Conservation (phyloP, 2,113 vertebrate genomes). For the Limnothrissa miodon region DNA sequence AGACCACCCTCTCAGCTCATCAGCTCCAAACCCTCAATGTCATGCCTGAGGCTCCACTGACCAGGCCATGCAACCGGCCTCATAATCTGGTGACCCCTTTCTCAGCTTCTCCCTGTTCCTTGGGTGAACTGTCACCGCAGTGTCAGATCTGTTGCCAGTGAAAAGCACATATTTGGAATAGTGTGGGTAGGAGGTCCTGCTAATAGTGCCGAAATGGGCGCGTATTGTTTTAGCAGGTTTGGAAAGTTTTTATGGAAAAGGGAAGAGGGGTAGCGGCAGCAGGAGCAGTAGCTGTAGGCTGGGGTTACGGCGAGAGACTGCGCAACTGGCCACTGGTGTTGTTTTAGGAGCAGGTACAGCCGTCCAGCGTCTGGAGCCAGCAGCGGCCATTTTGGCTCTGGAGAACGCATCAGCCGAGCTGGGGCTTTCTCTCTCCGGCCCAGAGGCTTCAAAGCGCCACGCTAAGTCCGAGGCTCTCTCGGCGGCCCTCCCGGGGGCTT, state of each 20-base stretch:
- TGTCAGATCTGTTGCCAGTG: neutral
- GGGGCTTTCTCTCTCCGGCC: constrained; percentile 21
- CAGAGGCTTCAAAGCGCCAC: constrained; percentile 25
- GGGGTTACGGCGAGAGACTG: neutral
- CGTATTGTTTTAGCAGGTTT: constrained; percentile 4
- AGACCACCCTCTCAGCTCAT: neutral
- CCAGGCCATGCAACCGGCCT: neutral
- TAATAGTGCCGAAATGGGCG: neutral
- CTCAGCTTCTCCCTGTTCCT: neutral
- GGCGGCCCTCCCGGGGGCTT: constrained; percentile 33
- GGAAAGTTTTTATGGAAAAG: neutral
- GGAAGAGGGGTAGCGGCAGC: neutral
- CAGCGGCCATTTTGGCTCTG: constrained; percentile 30
- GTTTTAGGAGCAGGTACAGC: constrained; percentile 36
- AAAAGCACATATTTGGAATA: constrained; percentile 26
- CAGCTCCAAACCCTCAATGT: neutral
- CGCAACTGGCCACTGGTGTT: constrained; percentile 23
- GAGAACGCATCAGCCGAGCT: constrained; percentile 26
- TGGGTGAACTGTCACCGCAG: neutral
- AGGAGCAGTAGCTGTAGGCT: constrained; percentile 13
- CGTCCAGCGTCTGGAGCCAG: neutral
- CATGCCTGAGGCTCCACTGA: neutral
- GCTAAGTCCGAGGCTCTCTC: constrained; percentile 8
- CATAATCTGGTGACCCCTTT: neutral
- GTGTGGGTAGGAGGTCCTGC: neutral